A percentile compares a stretch with the other conserved stretches of the same genome.
Conservation (phyloP, 2,113 vertebrate species). For the Scomber colias region DNA sequence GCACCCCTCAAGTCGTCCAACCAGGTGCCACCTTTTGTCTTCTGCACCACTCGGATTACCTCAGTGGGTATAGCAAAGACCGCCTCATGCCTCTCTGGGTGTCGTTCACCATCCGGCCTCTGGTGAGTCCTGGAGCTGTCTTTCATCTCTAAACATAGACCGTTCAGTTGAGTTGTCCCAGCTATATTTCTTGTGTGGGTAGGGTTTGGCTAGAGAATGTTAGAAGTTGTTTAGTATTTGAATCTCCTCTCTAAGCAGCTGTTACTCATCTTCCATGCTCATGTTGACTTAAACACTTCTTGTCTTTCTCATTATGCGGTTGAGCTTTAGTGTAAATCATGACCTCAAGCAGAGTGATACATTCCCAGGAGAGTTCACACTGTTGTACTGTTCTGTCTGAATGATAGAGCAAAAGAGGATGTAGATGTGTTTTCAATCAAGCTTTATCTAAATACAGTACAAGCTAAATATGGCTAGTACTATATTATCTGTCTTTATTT, state of each 20-base stretch:
- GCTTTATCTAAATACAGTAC: constrained; percentile 12
- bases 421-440: constrained; percentile 17
- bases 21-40: constrained; percentile 74
- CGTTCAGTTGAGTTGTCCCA: constrained; percentile 3
- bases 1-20: constrained; percentile 78
- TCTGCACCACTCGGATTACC: constrained; percentile 76
- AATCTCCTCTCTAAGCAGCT: constrained; percentile 33
- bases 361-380: constrained; percentile 30
- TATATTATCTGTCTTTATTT: constrained; percentile 11
- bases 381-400: constrained; percentile 36
- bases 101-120: constrained; percentile 76
- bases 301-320: constrained; percentile 65
- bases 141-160: constrained; percentile 65
- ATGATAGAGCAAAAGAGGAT: constrained; percentile 28
- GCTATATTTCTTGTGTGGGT: constrained; percentile 51
- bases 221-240: constrained; percentile 39
- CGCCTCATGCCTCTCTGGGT: constrained; percentile 85
- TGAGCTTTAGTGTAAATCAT: constrained; percentile 65
- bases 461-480: constrained; percentile 13
- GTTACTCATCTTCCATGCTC: constrained; percentile 62
- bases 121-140: constrained; percentile 72
- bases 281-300: constrained; percentile 42
- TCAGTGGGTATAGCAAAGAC: constrained; percentile 83
- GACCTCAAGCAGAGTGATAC: constrained; percentile 38
- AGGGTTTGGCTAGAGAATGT: constrained; percentile 37